Evolutionary conservation across 2,888 invertebrate genomes (phyloP).

Genomic region (Latrodectus elegans): DNA sequence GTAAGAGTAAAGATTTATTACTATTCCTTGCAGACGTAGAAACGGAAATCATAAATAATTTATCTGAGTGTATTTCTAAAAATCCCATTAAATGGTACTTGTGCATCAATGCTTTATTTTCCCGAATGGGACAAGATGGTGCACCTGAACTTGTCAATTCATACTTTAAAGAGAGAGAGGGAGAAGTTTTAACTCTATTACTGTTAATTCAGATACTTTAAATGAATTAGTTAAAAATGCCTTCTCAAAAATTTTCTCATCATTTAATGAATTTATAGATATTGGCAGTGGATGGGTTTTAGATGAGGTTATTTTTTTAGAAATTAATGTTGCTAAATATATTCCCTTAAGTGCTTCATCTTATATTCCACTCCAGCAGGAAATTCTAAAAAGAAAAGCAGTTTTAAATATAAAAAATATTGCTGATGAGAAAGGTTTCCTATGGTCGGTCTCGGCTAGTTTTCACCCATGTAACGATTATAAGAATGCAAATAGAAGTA

Average conservation of each 20-base stretch:
- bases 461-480: too few relatives aligned
- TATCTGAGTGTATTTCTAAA: too few relatives aligned
- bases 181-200: background rate
- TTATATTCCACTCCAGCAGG: background rate
- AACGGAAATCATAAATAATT: background rate
- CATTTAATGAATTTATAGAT: background rate
- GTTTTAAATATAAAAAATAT: conserved; percentile 4
- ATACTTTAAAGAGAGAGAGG: too few relatives aligned
- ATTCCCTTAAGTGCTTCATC: background rate
- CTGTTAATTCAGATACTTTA: background rate
- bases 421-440: conserved; percentile 1
- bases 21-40: background rate
- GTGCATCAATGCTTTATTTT: background rate
- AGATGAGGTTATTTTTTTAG: background rate
- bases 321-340: conserved; percentile 1
- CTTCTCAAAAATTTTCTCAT: background rate
- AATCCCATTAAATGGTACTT: too few relatives aligned
- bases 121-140: background rate
- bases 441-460: background rate
- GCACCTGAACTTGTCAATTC: background rate
- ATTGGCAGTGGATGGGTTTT: background rate
- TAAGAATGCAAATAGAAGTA: background rate
- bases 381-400: background rate
- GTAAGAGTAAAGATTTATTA: background rate
- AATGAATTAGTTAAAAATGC: background rate